Base-by-base conservation (phyloP, 2,797 vertebrate species). In the Phoebastria nigripes region DNA sequence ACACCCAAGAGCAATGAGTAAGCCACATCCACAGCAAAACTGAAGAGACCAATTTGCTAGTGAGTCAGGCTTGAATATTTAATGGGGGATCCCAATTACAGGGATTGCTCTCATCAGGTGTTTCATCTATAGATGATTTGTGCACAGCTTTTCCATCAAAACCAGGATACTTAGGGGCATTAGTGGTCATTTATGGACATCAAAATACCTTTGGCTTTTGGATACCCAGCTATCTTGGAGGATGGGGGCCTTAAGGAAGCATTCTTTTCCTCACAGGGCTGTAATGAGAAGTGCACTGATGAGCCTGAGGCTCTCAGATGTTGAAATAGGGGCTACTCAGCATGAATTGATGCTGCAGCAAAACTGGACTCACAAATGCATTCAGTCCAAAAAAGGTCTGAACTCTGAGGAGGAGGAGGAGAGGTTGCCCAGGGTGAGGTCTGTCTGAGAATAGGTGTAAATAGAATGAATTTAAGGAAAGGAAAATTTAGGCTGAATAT, bases 401-500 rank as follows among this genome's bases (percentile, higher is more conserved):
- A 78, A 41, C 67, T 39, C 25, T 1, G 12, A 49, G 59, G 41
- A 79, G 13, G 31, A 88, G 65, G 20, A 62, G n/a, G 41, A 58
- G 42, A 88, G 11, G 25, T 44, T 70, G 56, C 4, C 70, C 77
- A 69, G 83, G 86, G 39, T 24, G 72, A 82, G 59, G 41, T 22
- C 69, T 35, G 79, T 13, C 85, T n/a, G 77, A 77, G 65, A 77
- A 56, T 52, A 77, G 70, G 82, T 94, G 92, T 80, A 66, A 82
- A 90, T 3, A 9, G 77, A 65, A 94, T 70, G 80, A 96, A 89
- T 87, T 82, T 90, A 55, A 92, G 94, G 92, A 93, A 93, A 92
- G 94, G 95, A 94, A 96, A 93, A 92, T 29, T 73, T 65, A 6
- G 3, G 66, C 9, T 82, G 94, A 82, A 92, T 82, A n/a, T 96